Percentiles rank a stretch among this genome's conserved stretches.
These are phyloP conservation scores for Patella vulgata DNA, from an alignment of 1,140 invertebrate genomes.

Conservation along the genomic window DNA sequence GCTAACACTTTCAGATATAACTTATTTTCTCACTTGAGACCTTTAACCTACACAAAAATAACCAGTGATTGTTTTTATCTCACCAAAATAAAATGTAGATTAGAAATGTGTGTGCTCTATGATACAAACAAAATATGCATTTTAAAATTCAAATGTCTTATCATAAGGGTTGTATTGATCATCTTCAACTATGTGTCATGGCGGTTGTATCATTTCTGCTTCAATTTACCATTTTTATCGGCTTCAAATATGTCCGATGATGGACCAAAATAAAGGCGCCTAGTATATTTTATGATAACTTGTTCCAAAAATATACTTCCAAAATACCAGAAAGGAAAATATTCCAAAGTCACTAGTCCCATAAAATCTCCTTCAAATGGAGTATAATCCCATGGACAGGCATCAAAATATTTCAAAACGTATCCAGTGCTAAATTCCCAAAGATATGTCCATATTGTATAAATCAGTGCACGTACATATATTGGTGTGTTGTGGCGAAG, in stretches of 20 bases:
- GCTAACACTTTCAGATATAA: too few species aligned
- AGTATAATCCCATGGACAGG: conserved; percentile 72
- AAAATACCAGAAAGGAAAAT: conserved; percentile 70
- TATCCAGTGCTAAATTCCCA: conserved; percentile 70
- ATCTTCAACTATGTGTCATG: too few species aligned
- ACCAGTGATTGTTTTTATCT: too few species aligned
- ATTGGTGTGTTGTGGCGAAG: conserved; percentile 56
- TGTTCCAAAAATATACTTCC: conserved; percentile 63
- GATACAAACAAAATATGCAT: too few species aligned
- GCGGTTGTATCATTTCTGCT: too few species aligned
- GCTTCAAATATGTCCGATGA: conserved; percentile 13
- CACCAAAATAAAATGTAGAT: too few species aligned
- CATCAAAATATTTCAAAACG: conserved; percentile 67
- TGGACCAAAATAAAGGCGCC: conserved; percentile 62
- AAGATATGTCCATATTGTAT: conserved; percentile 68
- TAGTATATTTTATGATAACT: conserved; percentile 62
- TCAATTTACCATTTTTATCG: too few species aligned
- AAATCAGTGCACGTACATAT: conserved; percentile 64
- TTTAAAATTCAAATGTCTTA: too few species aligned
- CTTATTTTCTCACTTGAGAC: too few species aligned
- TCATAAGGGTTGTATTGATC: too few species aligned
- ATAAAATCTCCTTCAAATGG: conserved; percentile 68
- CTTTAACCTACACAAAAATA: too few species aligned
- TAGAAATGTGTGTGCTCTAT: too few species aligned
- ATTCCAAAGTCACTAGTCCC: conserved; percentile 71